Conservation (phyloP, 2,888 invertebrate genomes). For the Branchipolynoe longqiensis region DNA sequence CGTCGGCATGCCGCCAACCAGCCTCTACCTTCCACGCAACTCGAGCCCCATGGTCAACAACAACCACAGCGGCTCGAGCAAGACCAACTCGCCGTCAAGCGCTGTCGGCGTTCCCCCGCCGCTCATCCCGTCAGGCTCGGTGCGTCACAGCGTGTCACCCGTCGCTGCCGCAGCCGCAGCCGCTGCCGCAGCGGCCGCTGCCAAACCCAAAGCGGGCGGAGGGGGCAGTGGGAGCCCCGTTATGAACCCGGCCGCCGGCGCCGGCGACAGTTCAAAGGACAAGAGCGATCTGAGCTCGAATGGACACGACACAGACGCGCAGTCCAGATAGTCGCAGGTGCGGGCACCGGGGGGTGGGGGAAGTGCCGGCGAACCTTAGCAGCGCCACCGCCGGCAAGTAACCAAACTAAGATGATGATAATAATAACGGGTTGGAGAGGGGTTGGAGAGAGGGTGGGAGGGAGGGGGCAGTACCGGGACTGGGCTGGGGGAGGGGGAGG, state of each 20-base stretch:
- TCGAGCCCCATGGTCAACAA: conserved; percentile 54
- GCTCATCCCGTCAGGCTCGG: conserved; percentile 62
- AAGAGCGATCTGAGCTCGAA: conserved; percentile 57
- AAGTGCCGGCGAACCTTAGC: too few relatives aligned
- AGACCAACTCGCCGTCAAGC: conserved; percentile 59
- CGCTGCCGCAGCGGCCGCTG: too few relatives aligned
- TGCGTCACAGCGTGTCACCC: conserved; percentile 51
- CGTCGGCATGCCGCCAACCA: conserved; percentile 9
- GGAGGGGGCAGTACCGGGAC: too few relatives aligned
- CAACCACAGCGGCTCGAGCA: conserved; percentile 59
- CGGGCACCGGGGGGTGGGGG: neutral
- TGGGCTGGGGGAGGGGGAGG: too few relatives aligned
- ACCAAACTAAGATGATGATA: too few relatives aligned
- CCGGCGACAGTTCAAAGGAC: conserved; percentile 54
- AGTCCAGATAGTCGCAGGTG: conserved; percentile 60
- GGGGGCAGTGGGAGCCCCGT: too few relatives aligned
- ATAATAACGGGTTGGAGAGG: too few relatives aligned
- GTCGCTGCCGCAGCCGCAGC: conserved; percentile 28
- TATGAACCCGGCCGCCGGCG: conserved; percentile 24
- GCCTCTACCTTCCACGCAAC: conserved; percentile 54
- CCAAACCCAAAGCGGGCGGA: conserved; percentile 49
- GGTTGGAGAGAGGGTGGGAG: too few relatives aligned
- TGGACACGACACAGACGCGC: conserved; percentile 62
- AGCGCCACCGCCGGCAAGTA: too few relatives aligned
- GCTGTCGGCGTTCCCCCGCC: conserved; percentile 62